Conservation (phyloP, 2,797 vertebrate species). For the Fundulus diaphanus region DNA sequence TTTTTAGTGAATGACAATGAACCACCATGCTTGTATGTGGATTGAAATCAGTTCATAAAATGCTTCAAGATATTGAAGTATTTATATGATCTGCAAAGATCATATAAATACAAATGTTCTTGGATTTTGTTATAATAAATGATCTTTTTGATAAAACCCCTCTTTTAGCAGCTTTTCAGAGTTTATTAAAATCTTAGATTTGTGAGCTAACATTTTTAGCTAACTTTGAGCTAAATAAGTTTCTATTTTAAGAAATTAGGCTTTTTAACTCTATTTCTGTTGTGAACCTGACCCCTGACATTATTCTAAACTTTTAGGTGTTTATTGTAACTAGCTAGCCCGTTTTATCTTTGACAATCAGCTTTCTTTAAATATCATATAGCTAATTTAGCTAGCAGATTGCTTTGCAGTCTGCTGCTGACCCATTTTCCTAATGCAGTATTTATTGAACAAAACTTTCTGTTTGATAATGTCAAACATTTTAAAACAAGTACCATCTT, state of each 20-base stretch:
- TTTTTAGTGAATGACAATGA: neutral
- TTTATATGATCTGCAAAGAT: neutral
- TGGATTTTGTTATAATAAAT: neutral
- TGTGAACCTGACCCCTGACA: neutral
- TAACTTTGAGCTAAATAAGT: neutral
- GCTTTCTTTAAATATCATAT: neutral
- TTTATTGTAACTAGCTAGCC: neutral
- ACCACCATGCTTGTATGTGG: neutral
- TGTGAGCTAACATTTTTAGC: neutral
- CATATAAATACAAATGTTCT: neutral
- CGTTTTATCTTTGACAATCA: neutral
- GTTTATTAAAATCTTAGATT: neutral
- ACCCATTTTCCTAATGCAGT: constrained; percentile 4
- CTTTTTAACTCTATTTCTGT: neutral
- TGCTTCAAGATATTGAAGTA: neutral
- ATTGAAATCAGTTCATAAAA: neutral
- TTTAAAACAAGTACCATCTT: neutral
- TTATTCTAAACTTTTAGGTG: neutral
- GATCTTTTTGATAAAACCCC: neutral
- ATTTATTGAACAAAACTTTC: constrained; percentile 4
- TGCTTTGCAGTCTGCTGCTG: neutral
- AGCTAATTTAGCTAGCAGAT: neutral
- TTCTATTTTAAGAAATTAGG: neutral
- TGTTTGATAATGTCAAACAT: neutral
- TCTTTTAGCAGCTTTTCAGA: neutral